Conservation (phyloP, 2,113 vertebrate species). For the Gulo gulo region DNA sequence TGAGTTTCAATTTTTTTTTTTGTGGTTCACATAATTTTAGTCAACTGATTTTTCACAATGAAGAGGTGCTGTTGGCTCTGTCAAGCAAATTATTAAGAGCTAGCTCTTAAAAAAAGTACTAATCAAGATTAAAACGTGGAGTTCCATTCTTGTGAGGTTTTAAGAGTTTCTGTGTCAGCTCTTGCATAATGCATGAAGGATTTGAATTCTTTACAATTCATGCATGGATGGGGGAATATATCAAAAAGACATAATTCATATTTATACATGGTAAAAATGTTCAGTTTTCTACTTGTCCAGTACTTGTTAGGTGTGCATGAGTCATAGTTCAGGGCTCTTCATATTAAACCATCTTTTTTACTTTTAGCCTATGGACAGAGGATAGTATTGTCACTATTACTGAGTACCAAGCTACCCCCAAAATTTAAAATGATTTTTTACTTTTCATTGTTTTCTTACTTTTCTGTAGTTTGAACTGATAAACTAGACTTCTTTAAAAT, state of each 20-base stretch:
- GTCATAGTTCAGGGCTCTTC: not conserved
- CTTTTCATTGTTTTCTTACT: not conserved
- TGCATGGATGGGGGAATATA: not conserved
- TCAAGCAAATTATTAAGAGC: conserved; percentile 47
- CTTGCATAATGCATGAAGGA: not conserved
- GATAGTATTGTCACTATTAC: not conserved
- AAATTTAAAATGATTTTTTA: not conserved
- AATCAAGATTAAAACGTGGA: conserved; percentile 11
- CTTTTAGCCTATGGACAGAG: not conserved
- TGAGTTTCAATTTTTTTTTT: not conserved
- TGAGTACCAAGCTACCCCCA: not conserved
- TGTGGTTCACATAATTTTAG: conserved; percentile 51
- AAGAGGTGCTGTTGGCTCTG: conserved; percentile 43
- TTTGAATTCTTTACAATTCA: not conserved
- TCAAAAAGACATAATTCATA: not conserved
- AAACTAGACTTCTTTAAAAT: not conserved
- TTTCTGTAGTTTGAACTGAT: not conserved
- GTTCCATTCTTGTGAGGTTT: not conserved
- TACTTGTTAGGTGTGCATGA: not conserved
- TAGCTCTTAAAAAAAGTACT: not conserved
- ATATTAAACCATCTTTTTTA: not conserved
- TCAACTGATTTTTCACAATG: conserved; percentile 45
- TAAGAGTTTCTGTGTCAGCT: not conserved
- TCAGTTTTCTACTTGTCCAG: not conserved
- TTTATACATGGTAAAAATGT: not conserved